Conservation (phyloP, 2,888 invertebrate species). For the Loripinus fragilis region DNA sequence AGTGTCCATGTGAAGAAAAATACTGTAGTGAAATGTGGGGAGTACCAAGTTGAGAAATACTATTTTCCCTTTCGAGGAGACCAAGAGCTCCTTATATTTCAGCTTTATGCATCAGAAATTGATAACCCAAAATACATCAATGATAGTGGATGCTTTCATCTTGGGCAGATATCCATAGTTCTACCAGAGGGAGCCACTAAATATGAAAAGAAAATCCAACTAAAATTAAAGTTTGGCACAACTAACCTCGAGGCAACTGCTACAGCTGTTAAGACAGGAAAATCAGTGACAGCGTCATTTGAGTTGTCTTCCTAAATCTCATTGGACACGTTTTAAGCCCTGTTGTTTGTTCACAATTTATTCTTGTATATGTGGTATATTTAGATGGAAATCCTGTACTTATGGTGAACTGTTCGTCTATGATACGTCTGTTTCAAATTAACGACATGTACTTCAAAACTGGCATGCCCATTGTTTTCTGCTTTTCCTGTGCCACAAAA, state of each 20-base stretch:
- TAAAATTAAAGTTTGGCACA: neutral
- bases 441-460: too few relatives aligned
- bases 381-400: too few relatives aligned
- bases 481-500: too few relatives aligned
- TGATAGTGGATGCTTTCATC: neutral
- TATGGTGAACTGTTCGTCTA: too few relatives aligned
- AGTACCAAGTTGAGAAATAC: neutral
- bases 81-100: neutral
- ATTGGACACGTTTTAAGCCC: too few relatives aligned
- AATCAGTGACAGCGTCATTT: neutral
- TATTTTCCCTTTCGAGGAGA: neutral
- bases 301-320: neutral
- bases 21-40: neutral
- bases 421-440: too few relatives aligned
- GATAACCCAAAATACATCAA: neutral
- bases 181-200: neutral
- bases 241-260: neutral
- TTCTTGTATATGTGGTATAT: too few relatives aligned
- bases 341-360: too few relatives aligned
- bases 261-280: slow-evolving; percentile 2
- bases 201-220: neutral
- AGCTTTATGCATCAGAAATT: neutral
- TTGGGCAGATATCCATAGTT: neutral
- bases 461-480: too few relatives aligned
- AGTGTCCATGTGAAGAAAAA: neutral